Evolutionary conservation across 2,113 vertebrate species (phyloP), one percentile per base, ranked within the genome.

Genomic region (Dasyornis broadbenti): DNA sequence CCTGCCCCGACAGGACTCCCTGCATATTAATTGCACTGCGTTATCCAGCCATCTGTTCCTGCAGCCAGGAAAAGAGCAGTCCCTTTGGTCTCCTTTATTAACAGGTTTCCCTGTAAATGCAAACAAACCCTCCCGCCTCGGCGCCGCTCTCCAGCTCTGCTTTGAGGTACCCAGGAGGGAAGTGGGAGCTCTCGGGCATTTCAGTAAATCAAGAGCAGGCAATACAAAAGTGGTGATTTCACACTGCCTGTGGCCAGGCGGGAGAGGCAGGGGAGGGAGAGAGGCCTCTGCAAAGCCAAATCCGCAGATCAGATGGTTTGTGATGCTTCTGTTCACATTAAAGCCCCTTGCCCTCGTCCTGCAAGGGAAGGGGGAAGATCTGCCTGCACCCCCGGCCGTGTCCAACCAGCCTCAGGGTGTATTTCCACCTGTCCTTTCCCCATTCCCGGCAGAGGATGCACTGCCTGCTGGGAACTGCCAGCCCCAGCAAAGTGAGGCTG

Each of bases 31-130:
- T 88, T 14, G 79, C 24, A 5, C 87, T 4, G 90, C 1, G 21
- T 91, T 83, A 88, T 49, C 84, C 91, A 80, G 88, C 96, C 95
- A 97, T 96, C 96, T 96, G 94, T 80, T 96, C 90, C 80, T 0
- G 0, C 69, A 79, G 91, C 86, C 94, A 56, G 92, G 75, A 63
- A 97, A 95, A 93, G 96, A 97, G 93, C 92, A 94, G 71, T 93
- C 90, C 92, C 95, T 77, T 64, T 18, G 85, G 71, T 60, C 92
- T 85, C 93, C 93, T 78, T 93, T 83, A 95, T 90, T 91, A 94
- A 83, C 94, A 94, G 87, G 94, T 96, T 94, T 92, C 82, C 91
- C 75, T 86, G 31, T 10, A 80, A 95, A 93, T 33, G 90, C 94
- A 97, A 97, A 96, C 94, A 95, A 95, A 77, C 75, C 75, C 82